Evolutionary conservation across 1,140 invertebrate genomes (phyloP), one percentile per base, ranked within the genome.

Genomic region (Sweltsa coloradensis): DNA sequence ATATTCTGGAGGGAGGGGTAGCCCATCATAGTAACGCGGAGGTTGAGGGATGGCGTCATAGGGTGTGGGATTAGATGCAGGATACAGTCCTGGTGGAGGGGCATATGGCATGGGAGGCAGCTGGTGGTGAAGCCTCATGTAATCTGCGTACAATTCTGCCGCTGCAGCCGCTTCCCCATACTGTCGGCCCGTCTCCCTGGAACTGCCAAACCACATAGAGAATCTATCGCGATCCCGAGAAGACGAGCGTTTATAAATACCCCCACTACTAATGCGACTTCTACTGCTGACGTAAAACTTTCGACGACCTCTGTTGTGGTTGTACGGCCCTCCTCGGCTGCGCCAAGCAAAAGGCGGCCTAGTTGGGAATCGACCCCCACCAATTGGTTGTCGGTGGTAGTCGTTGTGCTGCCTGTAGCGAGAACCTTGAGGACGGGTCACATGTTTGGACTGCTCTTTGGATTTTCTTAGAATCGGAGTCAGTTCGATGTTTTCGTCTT

Each of bases 401-500:
- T 61, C 65, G 72, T 66, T 63, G 65, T 59, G 65, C 27, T n/a
- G n/a, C 51, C 42, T 40, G 50, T 56, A 53, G 44, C 55, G 43
- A 37, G 51, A 45, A 57, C 47, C 44, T 29, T 54, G 24, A 39
- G 55, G 54, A 21, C 55, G 55, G n/a, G n/a, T n/a, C 7, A 72
- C 63, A 45, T 64, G 57, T 29, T 76, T 84, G 1, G 83, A 78
- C 22, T 85, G 76, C 62, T 89, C 86, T 67, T 91, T 92, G 4
- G 90, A 88, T 64, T 90, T 87, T 53, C 83, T 74, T 46, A 95
- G 69, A 52, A 96, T 89, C 29, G 87, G 82, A 23, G 83, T 86
- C 69, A 97, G 78, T 70, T 97, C 91, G 52, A 94, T 85, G 57
- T 83, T 83, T 56, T 93, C 85, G 67, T 98, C 94, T 66, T 90